Evolutionary conservation across 2,888 invertebrate species (phyloP), one percentile per base, ranked within the genome.

Genomic region (Nomada fabriciana): DNA sequence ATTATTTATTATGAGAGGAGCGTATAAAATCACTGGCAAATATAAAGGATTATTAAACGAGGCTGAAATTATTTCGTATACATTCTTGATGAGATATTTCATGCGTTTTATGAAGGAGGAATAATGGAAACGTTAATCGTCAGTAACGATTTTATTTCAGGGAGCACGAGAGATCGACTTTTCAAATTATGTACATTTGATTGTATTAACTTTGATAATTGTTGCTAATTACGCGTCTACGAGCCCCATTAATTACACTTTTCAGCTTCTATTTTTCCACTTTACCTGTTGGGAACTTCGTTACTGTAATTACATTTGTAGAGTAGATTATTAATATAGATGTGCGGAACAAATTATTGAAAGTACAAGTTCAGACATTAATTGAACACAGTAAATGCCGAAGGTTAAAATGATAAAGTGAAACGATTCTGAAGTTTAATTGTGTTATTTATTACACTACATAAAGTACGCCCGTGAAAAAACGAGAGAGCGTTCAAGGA

Each of bases 171-270:
- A 47, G n/a, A 23, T 1, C 4, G 15, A 52, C 15, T n/a, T 60
- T 43, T 15, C 13, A 4, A 52, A 9, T 60, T 55, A 23, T 52
- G 25, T 43, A 76, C 11, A 59, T 75, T 43, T 29, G n/a, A 65
- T 77, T 57, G 15, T 15, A 43, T 52, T 74, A 65, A 73, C 29
- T 59, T 29, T 43, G 7, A 43, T 29, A 20, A 20, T 18, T 18
- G 29, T 13, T 29, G 59, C 7, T 77, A 55, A 50, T 57, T 50
- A 20, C 15, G 23, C 9, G 5, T 18, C 43, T 69, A 20, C 18
- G n/a, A 65, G 59, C 25, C 52, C 47, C 50, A 23, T 67, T 78
- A 68, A 76, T 50, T 57, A 50, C 50, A 25, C 25, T 57, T 63
- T 29, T n/a, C 25, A 63, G 23, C 18, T 18, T 74, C 7, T 23